A percentile compares a stretch with the other conserved stretches of the same genome.
These are phyloP conservation scores for Mallotus villosus DNA, from an alignment of 2,797 vertebrate species.

Conservation along the genomic window DNA sequence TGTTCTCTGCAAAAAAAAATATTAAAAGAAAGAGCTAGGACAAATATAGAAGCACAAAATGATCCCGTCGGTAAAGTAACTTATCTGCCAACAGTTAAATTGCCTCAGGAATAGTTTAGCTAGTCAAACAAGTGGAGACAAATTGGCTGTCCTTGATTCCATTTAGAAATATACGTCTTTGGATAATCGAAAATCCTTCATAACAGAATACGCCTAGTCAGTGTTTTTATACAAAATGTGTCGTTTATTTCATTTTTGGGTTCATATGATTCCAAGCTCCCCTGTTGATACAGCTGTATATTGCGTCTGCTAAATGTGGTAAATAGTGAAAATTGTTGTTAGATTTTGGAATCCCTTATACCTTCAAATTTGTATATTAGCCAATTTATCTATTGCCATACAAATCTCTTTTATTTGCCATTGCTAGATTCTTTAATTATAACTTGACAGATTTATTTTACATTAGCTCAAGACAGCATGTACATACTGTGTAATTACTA, in stretches of 20 bases:
- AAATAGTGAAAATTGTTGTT: conserved; percentile 81
- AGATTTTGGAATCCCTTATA: conserved; percentile 75
- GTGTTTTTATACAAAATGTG: conserved; percentile 54
- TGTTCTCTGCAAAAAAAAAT: conserved; percentile 44
- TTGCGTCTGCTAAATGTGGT: conserved; percentile 82
- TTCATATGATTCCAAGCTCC: conserved; percentile 63
- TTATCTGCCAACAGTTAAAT: conserved; percentile 86
- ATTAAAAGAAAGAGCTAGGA: conserved; percentile 63
- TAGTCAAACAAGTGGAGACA: conserved; percentile 40
- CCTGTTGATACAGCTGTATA: conserved; percentile 74
- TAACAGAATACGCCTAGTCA: conserved; percentile 57
- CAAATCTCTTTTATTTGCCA: conserved; percentile 64
- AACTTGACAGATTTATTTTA: conserved; percentile 51
- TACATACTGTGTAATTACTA: conserved; percentile 78
- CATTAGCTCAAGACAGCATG: conserved; percentile 73
- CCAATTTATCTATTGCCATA: conserved; percentile 67
- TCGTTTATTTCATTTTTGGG: conserved; percentile 48
- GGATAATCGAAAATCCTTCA: conserved; percentile 27
- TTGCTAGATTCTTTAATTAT: conserved; percentile 56
- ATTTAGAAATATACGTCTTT: conserved; percentile 44
- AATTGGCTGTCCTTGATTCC: conserved; percentile 50
- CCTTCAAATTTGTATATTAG: conserved; percentile 83
- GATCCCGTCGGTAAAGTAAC: conserved; percentile 81
- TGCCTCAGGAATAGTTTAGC: conserved; percentile 77
- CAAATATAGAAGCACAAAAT: conserved; percentile 88